Conservation (phyloP, 2,797 vertebrate species). For the Paguma larvata region DNA sequence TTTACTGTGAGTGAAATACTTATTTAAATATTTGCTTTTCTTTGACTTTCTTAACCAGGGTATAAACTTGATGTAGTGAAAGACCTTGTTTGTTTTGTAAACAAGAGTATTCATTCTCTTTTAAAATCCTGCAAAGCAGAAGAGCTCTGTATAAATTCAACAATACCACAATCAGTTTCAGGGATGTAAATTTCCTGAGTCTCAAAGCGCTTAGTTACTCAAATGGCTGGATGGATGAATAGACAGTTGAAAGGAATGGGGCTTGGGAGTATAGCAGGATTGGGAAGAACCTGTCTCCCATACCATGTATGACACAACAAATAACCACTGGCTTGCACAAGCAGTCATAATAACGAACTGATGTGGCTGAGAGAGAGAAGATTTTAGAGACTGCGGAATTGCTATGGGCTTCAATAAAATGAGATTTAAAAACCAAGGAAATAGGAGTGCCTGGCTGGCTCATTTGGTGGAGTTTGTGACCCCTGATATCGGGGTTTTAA, state of each 20-base stretch:
- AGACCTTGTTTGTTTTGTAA: background rate
- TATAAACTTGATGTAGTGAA: background rate
- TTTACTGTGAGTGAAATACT: background rate
- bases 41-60: background rate
- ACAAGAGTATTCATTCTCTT: conserved; percentile 10
- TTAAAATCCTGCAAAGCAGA: conserved; percentile 45
- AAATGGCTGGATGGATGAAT: background rate
- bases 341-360: background rate
- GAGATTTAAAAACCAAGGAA: conserved; percentile 47
- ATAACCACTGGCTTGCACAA: background rate
- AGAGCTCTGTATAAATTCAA: conserved; percentile 44
- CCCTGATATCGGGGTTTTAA: too few species aligned
- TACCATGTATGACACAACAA: background rate
- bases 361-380: background rate
- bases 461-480: too few species aligned
- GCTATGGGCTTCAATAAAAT: background rate
- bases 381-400: background rate
- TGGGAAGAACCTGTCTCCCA: background rate
- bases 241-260: background rate
- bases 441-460: background rate
- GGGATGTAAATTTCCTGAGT: background rate
- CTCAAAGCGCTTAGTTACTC: background rate
- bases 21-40: conserved; percentile 1
- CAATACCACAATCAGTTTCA: background rate
- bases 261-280: background rate